Conservation (phyloP, 2,797 vertebrate species). For the Sebastes trivittatus region DNA sequence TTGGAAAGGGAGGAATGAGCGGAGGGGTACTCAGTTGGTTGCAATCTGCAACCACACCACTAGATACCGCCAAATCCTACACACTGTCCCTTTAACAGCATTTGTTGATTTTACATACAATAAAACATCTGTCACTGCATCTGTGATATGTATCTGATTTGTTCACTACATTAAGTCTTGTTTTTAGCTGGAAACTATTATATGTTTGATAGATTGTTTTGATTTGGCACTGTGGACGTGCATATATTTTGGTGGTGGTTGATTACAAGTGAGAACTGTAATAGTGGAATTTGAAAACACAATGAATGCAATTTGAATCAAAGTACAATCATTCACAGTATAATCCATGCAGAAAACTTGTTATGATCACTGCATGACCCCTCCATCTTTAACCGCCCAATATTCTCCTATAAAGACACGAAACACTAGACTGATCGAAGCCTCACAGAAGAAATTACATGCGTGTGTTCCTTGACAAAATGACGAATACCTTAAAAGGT, state of each 20-base stretch:
- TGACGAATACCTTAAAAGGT: neutral
- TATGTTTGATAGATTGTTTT: neutral
- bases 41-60: too few relatives aligned
- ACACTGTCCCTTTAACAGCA: neutral
- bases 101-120: neutral
- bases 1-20: too few relatives aligned
- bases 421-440: neutral
- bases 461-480: neutral
- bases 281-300: neutral
- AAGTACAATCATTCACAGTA: neutral
- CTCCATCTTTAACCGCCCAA: neutral
- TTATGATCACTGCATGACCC: neutral
- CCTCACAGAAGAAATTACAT: slow-evolving; percentile 3
- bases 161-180: neutral
- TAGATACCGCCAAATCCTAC: too few relatives aligned
- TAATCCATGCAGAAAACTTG: neutral
- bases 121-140: neutral
- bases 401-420: neutral
- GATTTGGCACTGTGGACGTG: neutral
- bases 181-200: neutral
- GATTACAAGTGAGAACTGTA: neutral
- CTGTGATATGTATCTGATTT: neutral
- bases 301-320: neutral
- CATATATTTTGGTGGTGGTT: neutral
- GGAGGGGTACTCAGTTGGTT: too few relatives aligned